Evolutionary conservation across 2,113 vertebrate genomes (phyloP).

Genomic region (Lepisosteus oculatus): DNA sequence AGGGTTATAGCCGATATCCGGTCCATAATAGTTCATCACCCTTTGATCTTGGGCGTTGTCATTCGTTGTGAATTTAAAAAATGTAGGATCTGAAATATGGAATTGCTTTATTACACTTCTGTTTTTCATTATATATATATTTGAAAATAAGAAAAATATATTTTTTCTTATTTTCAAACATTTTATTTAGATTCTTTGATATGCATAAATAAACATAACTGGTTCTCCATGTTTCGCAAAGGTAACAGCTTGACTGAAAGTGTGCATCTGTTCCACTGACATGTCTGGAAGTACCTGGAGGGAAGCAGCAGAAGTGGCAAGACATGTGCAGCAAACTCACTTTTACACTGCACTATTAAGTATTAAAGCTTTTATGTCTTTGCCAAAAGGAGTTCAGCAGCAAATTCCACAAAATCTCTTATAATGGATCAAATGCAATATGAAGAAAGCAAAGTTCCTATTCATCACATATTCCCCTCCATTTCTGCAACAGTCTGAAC

Average conservation of each 20-base stretch:
- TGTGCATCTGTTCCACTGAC: slow-evolving; percentile 4
- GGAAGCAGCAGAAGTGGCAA: background rate
- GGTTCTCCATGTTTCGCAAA: background rate
- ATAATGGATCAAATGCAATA: background rate
- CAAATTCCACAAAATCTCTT: background rate
- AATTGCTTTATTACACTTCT: too few species aligned
- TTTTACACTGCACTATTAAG: background rate
- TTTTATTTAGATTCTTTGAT: too few species aligned
- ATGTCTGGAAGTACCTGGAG: background rate
- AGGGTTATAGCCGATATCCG: too few species aligned
- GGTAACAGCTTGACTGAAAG: background rate
- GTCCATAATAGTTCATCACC: too few species aligned
- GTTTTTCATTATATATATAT: too few species aligned
- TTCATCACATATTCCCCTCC: background rate
- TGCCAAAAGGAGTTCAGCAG: background rate
- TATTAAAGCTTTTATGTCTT: background rate
- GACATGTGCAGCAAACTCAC: background rate
- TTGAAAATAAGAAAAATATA: too few species aligned
- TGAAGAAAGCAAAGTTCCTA: background rate
- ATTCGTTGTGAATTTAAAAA: too few species aligned
- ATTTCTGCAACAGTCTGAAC: background rate
- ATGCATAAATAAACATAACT: background rate
- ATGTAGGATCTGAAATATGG: too few species aligned
- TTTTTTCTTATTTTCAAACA: too few species aligned
- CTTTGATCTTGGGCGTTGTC: too few species aligned